Evolutionary conservation across 2,888 invertebrate genomes (phyloP).

Genomic region (Aleiodes alternator): DNA sequence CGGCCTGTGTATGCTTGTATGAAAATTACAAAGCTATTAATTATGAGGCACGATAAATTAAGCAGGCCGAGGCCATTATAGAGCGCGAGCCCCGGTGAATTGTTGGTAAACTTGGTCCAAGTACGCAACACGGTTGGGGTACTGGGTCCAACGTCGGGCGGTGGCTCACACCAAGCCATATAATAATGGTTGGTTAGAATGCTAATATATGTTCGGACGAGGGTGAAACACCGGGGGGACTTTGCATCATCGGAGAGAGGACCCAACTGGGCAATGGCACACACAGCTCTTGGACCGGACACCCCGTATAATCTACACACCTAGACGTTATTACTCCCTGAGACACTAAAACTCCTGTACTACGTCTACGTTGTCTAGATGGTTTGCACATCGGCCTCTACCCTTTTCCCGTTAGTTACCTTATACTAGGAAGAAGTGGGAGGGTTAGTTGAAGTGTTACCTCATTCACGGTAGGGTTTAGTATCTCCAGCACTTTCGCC

Average conservation of each 20-base stretch:
- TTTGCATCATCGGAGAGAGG: slow-evolving; percentile 73
- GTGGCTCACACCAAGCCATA: slow-evolving; percentile 72
- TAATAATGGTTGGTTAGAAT: slow-evolving; percentile 75
- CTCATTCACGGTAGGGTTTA: background rate
- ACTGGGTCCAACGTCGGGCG: slow-evolving; percentile 67
- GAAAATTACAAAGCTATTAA: slow-evolving; percentile 76
- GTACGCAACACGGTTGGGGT: slow-evolving; percentile 71
- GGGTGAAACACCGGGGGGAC: slow-evolving; percentile 72
- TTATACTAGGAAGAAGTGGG: no score
- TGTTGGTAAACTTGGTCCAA: slow-evolving; percentile 76
- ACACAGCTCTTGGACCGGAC: slow-evolving; percentile 69
- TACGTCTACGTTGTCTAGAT: slow-evolving; percentile 33
- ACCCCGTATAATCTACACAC: slow-evolving; percentile 72
- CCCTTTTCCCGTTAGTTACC: slow-evolving; percentile 20
- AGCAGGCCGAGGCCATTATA: slow-evolving; percentile 74
- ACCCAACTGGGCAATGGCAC: slow-evolving; percentile 74
- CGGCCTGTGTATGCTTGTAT: slow-evolving; percentile 69
- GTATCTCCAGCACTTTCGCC: background rate
- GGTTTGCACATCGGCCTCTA: no score
- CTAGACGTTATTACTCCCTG: slow-evolving; percentile 74
- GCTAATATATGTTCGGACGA: slow-evolving; percentile 75
- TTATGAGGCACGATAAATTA: slow-evolving; percentile 75
- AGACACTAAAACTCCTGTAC: slow-evolving; percentile 70
- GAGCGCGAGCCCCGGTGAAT: slow-evolving; percentile 74
- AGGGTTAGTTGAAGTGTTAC: background rate